Base-by-base conservation (phyloP, 2,888 invertebrate species). In the Tetragonula carbonaria region DNA sequence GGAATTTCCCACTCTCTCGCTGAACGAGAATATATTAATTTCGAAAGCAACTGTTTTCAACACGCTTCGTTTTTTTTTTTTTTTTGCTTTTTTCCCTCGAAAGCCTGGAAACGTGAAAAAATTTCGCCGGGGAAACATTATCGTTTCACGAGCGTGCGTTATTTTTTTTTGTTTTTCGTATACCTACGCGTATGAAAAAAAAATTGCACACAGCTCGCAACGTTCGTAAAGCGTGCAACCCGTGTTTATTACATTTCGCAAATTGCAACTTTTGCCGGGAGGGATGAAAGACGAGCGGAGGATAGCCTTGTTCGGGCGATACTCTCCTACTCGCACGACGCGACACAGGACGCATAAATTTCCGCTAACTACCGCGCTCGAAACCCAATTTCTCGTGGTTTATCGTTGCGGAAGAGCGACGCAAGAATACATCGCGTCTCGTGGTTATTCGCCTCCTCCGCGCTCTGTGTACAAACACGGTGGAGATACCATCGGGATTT, bases 321-420 rank as follows among this genome's bases (percentile, higher is more conserved):
- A 28, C 51, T 28, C 6, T 8, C 11, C 45, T 45, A 8, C 45
- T 45, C 45, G 8, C 2, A 14, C 50, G 51, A 73, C 51, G 33
- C 21, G 59, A 18, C 72, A 18, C 28, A 3, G 50, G 21, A 33
- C 50, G 73, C 28, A 63, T 74, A 74, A 74, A 74, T 74, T 63
- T 74, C 21, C 51, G 28, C 63, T n/a, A 63, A 63, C 28, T 33
- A 74, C 18, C 62, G 73, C 28, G 23, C 45, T 50, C 23, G 50
- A 23, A 73, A 62, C 73, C 51, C 63, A n/a, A 63, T 74, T 63
- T 50, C 38, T 53, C 65, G 38, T 23, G 59, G 51, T 76, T 51
- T 53, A n/a, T 68, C 68, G 59, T 33, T 6, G 6, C 74, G 13
- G 51, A 66, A 38, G 18, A 53, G 53, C 33, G 16, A 23, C 45